Evolutionary conservation across 2,113 vertebrate genomes (phyloP).

Genomic region (Hymenochirus boettgeri): DNA sequence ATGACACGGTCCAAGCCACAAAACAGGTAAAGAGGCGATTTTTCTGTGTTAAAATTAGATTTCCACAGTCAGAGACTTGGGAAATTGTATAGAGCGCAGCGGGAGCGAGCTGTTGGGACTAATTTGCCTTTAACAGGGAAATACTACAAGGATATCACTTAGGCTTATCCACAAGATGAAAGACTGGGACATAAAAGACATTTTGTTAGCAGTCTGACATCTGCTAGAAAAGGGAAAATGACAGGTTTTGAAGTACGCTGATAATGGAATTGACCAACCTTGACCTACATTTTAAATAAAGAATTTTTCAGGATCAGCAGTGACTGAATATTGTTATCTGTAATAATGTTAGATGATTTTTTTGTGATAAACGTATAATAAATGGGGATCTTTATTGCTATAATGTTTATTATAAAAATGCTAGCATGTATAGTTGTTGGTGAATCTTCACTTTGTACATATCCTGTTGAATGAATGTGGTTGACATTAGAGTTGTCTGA

Average conservation of each 20-base stretch:
- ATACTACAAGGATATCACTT: slow-evolving; percentile 54
- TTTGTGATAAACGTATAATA: no score
- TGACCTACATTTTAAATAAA: neutral
- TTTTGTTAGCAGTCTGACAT: slow-evolving; percentile 54
- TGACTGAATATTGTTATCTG: no score
- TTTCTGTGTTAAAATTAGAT: slow-evolving; percentile 55
- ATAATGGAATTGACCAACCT: rapidly evolving
- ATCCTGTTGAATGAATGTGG: no score
- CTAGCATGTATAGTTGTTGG: no score
- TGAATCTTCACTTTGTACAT: no score
- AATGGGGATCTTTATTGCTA: no score
- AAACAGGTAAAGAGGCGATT: slow-evolving; percentile 55
- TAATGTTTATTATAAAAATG: no score
- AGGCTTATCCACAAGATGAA: slow-evolving; percentile 49
- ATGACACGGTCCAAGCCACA: slow-evolving; percentile 56
- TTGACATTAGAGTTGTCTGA: no score
- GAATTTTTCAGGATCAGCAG: neutral
- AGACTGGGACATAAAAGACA: slow-evolving; percentile 52
- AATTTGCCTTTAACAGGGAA: slow-evolving; percentile 61
- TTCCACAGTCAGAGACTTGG: slow-evolving; percentile 59
- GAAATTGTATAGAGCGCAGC: slow-evolving; percentile 54
- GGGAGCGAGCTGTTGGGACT: slow-evolving; percentile 56
- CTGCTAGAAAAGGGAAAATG: slow-evolving; percentile 28
- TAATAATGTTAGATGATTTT: no score
- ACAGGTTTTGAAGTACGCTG: slow-evolving; percentile 17